Conservation (phyloP, 2,797 vertebrate genomes). For the Typhlichthys subterraneus region DNA sequence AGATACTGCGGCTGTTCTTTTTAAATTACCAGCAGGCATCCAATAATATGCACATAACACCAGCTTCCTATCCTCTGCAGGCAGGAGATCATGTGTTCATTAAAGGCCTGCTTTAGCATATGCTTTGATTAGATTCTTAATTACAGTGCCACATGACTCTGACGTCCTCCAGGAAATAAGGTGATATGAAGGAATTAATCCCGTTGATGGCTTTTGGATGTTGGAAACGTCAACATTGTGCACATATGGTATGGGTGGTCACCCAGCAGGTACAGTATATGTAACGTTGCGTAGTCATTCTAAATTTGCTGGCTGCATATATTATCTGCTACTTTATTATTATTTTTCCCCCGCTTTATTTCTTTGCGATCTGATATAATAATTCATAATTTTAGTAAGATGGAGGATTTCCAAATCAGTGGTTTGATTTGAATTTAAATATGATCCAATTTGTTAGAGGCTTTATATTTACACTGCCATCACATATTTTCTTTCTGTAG, state of each 20-base stretch:
- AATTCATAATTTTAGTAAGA: too few relatives aligned
- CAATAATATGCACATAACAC: slow-evolving; percentile 60
- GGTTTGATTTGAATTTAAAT: too few relatives aligned
- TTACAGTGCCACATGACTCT: slow-evolving; percentile 60
- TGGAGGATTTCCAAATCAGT: too few relatives aligned
- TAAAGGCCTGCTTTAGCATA: slow-evolving; percentile 71
- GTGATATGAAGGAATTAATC: slow-evolving; percentile 51
- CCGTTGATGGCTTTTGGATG: slow-evolving; percentile 1
- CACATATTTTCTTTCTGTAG: too few relatives aligned
- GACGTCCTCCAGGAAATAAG: slow-evolving; percentile 57
- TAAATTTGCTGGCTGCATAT: too few relatives aligned
- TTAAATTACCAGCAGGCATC: slow-evolving; percentile 55
- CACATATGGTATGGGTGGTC: slow-evolving; percentile 23
- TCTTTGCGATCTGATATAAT: too few relatives aligned
- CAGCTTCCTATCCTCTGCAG: slow-evolving; percentile 63
- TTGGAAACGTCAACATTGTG: too few relatives aligned
- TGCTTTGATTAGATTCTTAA: slow-evolving; percentile 79
- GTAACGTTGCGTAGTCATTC: too few relatives aligned
- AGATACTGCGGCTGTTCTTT: slow-evolving; percentile 10
- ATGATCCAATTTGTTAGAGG: too few relatives aligned
- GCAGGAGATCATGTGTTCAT: slow-evolving; percentile 68
- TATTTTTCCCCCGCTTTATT: too few relatives aligned
- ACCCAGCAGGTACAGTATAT: slow-evolving; percentile 15
- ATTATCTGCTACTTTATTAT: too few relatives aligned
- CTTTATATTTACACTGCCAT: too few relatives aligned